Evolutionary conservation across 2,113 vertebrate genomes (phyloP), one percentile per base, ranked within the genome.

Genomic region (Halichoerus grypus): DNA sequence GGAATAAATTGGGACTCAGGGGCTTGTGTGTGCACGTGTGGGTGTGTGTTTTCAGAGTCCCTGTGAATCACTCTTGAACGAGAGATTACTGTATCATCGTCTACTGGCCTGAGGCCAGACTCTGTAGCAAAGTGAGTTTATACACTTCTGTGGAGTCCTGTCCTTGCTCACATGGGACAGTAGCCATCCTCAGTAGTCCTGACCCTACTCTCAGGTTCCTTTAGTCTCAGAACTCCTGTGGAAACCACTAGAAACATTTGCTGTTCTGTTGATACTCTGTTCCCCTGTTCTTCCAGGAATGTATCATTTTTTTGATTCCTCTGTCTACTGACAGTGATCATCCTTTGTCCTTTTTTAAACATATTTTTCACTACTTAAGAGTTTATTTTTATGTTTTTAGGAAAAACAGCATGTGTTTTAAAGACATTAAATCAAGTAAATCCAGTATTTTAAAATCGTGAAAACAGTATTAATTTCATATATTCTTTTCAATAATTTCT

Each of bases 241-340:
- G 5, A 19, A 92, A 21, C 63, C 61, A 15, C 21, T 9, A 5
- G 24, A 28, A 10, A 24, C 2, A 4, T 46, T 55, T 19, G 28
- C 14, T 61, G 10, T 10, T 55, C 24, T 5, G 2, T 7, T 39
- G n/a, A 6, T 12, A 1, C 31, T 33, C 13, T 4, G 7, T 3
- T 3, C 11, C 3, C 31, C 5, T 3, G 1, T 19, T 15, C 12
- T 21, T 22, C 28, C 3, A 46, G 65, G 21, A 4, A 0, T 5
- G 3, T 16, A 1, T 63, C 51, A 22, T 21, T 63, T n/a, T 49
- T 83, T 33, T 7, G 39, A 69, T 39, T 61, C n/a, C 5, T 36
- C 26, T 49, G 26, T 76, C 16, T 13, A 19, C 26, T 19, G 21
- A 16, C 0, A 28, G 11, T 8, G 16, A 13, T 67, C 16, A 76